These are phyloP conservation scores for Stictonetta naevosa DNA, from an alignment of 2,113 vertebrate species.

Conservation along the genomic window DNA sequence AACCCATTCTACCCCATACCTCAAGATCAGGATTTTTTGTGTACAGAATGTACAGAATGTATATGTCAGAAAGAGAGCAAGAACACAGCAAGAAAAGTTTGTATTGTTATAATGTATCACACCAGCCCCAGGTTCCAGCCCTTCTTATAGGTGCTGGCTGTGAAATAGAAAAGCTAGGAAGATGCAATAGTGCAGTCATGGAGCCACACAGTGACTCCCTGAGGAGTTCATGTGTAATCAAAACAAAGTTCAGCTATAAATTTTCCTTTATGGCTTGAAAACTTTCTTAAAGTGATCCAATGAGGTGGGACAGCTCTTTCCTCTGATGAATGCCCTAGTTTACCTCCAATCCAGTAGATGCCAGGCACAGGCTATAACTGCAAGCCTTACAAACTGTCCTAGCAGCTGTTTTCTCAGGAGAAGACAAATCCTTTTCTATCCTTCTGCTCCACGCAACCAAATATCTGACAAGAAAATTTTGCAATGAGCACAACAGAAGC, in stretches of 20 bases:
- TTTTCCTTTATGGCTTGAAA: background rate
- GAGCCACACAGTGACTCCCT: background rate
- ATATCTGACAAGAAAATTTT: background rate
- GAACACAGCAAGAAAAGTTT: background rate
- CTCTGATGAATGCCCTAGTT: background rate
- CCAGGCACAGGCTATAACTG: background rate
- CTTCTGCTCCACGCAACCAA: background rate
- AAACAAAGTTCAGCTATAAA: background rate
- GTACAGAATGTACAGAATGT: background rate
- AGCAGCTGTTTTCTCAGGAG: background rate
- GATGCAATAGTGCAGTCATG: background rate
- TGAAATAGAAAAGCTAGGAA: background rate
- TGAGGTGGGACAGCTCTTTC: background rate
- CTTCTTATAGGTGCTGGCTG: background rate
- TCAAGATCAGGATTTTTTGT: fast-evolving
- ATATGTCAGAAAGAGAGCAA: background rate
- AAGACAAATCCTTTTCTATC: background rate
- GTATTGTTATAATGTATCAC: background rate
- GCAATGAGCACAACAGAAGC: background rate
- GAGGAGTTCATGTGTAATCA: background rate
- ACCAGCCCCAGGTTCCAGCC: background rate
- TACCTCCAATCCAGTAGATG: background rate
- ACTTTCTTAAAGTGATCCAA: background rate
- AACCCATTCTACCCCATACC: background rate
- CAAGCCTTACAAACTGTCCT: background rate